Evolutionary conservation across 2,113 vertebrate genomes (phyloP), one percentile per base, ranked within the genome.

Genomic region (Silurus meridionalis): DNA sequence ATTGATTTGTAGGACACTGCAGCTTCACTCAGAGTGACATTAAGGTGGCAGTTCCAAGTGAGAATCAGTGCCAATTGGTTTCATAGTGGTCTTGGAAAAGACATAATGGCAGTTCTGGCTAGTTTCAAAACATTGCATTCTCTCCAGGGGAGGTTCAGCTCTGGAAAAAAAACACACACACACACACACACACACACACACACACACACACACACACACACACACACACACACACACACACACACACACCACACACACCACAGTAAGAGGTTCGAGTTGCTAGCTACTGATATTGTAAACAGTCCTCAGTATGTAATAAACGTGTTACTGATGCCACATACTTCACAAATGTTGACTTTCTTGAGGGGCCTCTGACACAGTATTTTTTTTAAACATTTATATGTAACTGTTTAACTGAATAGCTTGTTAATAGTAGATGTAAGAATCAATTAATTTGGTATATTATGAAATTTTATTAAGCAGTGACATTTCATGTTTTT

Each of bases 91-190:
- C 71, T 48, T 78, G 71, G 57, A 23, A 75, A 10, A 60, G 83
- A 84, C n/a, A 58, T 71, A 46, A 58, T 13, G 74, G 83, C 55
- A 46, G 37, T 84, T 84, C 71, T 84, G 46, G 57, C 57, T 50
- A 84, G 58, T 60, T 83, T 55, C 82, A 83, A 69, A 83, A 84
- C 23, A 61, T 23, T 84, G 52, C 69, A 61, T 11, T 61, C 21
- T 84, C 83, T 50, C 55, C 21, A 61, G 69, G 23, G 21, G 15
- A 61, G 37, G 69, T 60, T 72, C 57, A n/a, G 19, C 53, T 37
- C 69, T 83, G 52, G 67, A 53, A 55, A 48, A 74, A 25, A 48
- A 55, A 61, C 21, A 50, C 66, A 46, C 52, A 48, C 6, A 37
- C 25, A 69, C 25, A 69, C 66, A 69, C 11, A 69, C 25, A 28